A percentile compares a stretch with the other conserved stretches of the same genome.
These are phyloP conservation scores for Dendroctonus valens DNA, from an alignment of 1,140 invertebrate species.

Conservation along the genomic window DNA sequence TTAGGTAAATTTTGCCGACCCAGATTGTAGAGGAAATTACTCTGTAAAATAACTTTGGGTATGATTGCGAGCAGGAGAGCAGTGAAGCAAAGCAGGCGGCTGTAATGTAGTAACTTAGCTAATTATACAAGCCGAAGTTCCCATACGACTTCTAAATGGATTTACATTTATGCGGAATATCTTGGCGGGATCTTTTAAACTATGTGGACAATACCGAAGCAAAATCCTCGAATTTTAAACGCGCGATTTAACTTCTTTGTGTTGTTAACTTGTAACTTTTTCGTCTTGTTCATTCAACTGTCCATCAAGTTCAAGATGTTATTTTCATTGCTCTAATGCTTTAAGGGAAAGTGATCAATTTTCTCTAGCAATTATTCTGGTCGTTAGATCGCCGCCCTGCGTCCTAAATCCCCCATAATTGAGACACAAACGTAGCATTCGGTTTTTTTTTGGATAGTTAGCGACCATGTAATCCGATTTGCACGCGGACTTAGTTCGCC, in stretches of 20 bases:
- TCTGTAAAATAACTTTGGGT: conserved; percentile 36
- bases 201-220: conserved; percentile 27
- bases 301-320: too few relatives aligned
- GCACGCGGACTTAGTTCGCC: conserved; percentile 24
- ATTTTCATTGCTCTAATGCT: neutral
- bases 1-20: conserved; percentile 34
- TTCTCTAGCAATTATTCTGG: too few relatives aligned
- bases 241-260: neutral
- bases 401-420: conserved; percentile 29
- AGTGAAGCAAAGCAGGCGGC: conserved; percentile 26
- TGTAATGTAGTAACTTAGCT: conserved; percentile 32
- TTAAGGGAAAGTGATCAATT: neutral
- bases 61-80: conserved; percentile 31
- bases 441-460: conserved; percentile 28
- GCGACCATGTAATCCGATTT: conserved; percentile 31
- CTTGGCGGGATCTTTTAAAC: conserved; percentile 11
- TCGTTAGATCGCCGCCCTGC: too few relatives aligned
- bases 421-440: conserved; percentile 13
- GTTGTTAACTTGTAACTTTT: neutral
- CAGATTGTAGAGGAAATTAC: conserved; percentile 36
- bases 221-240: conserved; percentile 6
- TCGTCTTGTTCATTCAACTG: neutral
- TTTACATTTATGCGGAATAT: conserved; percentile 29
- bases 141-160: conserved; percentile 29
- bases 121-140: conserved; percentile 27